Percentiles rank a stretch among this genome's conserved stretches.
Evolutionary conservation across 2,797 vertebrate genomes (phyloP).

Genomic region (Rousettus madagascariensis): DNA sequence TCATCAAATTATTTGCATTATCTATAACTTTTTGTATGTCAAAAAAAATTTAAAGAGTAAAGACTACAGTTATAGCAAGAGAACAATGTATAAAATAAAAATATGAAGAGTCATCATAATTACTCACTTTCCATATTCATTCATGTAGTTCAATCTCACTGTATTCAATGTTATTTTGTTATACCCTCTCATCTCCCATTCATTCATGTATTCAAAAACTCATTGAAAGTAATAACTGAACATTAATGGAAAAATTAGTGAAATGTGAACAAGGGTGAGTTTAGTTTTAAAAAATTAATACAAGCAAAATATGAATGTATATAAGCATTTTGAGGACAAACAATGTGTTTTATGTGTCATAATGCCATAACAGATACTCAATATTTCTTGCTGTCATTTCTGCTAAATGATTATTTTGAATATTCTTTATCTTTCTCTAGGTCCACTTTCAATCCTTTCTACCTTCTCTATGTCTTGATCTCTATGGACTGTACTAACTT

Average conservation of each 20-base stretch:
- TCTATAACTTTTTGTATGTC: not conserved
- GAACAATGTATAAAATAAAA: not conserved
- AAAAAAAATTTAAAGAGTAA: not conserved
- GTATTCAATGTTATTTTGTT: not conserved
- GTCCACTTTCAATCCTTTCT: not conserved
- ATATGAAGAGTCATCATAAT: not conserved
- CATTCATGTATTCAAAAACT: not conserved
- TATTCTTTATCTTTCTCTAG: not conserved
- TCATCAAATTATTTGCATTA: not conserved
- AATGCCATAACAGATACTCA: not conserved
- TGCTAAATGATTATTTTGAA: not conserved
- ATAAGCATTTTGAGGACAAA: not conserved
- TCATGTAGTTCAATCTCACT: not conserved
- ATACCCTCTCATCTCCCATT: not conserved
- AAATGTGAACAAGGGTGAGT: not conserved
- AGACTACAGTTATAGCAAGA: not conserved
- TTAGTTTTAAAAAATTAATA: not conserved
- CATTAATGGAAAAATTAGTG: not conserved
- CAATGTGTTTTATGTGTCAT: not conserved
- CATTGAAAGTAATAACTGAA: not conserved
- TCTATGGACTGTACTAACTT: not conserved
- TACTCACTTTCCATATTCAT: not conserved
- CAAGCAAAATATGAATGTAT: not conserved
- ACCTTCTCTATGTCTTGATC: not conserved
- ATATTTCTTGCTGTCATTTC: not conserved